Percentiles rank a stretch among this genome's conserved stretches.
These are phyloP conservation scores for Ciconia boyciana DNA, from an alignment of 2,113 vertebrate species.

Conservation along the genomic window DNA sequence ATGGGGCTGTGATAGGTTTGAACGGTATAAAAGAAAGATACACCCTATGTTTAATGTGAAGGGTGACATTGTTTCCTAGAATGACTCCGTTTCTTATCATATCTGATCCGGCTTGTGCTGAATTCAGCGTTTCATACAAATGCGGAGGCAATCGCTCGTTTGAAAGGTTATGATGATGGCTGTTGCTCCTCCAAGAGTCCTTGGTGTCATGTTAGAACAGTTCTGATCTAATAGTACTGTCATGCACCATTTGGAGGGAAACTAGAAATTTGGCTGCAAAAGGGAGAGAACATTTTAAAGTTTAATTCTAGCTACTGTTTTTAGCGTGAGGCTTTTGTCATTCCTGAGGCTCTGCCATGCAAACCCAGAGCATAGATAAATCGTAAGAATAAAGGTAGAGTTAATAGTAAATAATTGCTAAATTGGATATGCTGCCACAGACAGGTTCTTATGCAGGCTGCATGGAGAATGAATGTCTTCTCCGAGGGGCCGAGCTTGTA, in stretches of 20 bases:
- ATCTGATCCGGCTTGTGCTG: neutral
- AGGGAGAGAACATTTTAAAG: neutral
- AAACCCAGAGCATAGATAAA: neutral
- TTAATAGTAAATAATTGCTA: neutral
- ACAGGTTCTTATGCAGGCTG: neutral
- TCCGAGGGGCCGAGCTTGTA: neutral
- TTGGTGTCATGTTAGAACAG: rapidly evolving
- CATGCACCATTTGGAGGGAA: neutral
- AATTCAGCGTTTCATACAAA: neutral
- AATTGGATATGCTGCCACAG: neutral
- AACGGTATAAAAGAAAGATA: neutral
- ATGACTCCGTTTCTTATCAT: neutral
- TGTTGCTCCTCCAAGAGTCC: neutral
- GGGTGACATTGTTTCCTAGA: neutral
- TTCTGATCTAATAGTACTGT: neutral
- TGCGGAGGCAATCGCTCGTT: rapidly evolving
- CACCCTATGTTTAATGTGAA: neutral
- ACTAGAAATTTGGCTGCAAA: neutral
- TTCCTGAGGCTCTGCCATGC: neutral
- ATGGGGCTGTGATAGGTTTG: neutral
- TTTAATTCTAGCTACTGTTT: neutral
- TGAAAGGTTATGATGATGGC: neutral
- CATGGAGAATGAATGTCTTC: neutral
- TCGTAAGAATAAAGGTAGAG: neutral
- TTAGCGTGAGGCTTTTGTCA: neutral